These are phyloP conservation scores for Polyodon spathula DNA, from an alignment of 2,113 vertebrate genomes.

Conservation along the genomic window DNA sequence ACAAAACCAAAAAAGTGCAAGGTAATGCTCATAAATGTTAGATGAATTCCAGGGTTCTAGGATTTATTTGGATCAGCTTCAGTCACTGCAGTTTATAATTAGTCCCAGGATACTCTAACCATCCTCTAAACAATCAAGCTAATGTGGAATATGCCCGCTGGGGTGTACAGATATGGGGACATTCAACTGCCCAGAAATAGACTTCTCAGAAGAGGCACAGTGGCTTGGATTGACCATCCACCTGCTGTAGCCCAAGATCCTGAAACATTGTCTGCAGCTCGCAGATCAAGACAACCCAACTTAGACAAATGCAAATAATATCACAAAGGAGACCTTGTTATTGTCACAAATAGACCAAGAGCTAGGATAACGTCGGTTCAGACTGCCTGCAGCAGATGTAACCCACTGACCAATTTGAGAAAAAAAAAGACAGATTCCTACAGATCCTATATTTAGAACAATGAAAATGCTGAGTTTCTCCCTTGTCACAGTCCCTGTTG, in stretches of 20 bases:
- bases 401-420: neutral
- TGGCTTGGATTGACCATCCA: too few species aligned
- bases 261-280: neutral
- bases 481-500: neutral
- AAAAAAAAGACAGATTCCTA: neutral
- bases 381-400: neutral
- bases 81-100: too few species aligned
- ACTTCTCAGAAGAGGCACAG: too few species aligned
- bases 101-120: too few species aligned
- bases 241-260: neutral
- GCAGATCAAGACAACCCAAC: neutral
- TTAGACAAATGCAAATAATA: neutral
- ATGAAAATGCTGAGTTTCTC: neutral
- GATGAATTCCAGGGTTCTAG: too few species aligned
- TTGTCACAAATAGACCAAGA: neutral
- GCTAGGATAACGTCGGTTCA: neutral
- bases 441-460: constrained; percentile 3
- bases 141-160: too few species aligned
- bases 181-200: too few species aligned
- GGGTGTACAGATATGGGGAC: too few species aligned
- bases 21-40: too few species aligned
- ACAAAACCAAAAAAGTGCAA: too few species aligned
- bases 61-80: too few species aligned
- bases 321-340: neutral
- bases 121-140: too few species aligned